Base-by-base conservation (phyloP, 2,888 invertebrate genomes). In the Meliscaeva auricollis region DNA sequence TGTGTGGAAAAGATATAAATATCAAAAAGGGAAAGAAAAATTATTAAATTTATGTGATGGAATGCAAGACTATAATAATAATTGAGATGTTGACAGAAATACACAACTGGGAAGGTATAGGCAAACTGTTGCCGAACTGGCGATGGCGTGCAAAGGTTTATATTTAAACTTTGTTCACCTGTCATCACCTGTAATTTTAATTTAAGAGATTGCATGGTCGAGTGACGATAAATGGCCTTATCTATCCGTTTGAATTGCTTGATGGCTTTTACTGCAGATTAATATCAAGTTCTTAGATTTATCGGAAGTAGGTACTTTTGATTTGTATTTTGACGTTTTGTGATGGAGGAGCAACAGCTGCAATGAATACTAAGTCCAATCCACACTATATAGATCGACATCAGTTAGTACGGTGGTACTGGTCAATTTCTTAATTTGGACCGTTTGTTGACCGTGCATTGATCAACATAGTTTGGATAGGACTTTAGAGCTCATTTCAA, bases 21-120 rank as follows among this genome's bases (percentile, higher is more conserved):
- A 3, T 26, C 4, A 26, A 26, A 26, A 3, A 6, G 9, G 0
- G 38, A 38, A 38, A 38, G 7, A 38, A 38, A 38, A 38, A 13
- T 38, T 38, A 11, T 38, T 13, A 38, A 11, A 38, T 22, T 48
- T n/a, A 7, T 9, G 9, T 22, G 8, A 66, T 64, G 66, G 66
- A 66, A 66, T 66, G 26, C 7, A 13, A 66, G 22, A 38, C 9
- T 35, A 35, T 35, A 35, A 22, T 22, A 66, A 48, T 64, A 32
- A 66, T 66, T 35, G 11, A 50, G 9, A 35, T 66, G 66, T 5
- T 66, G 66, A 66, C 50, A 66, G 66, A 50, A 35, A 50, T 66
- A 38, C 48, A 9, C 66, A 66, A 50, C 13, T 50, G 66, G 8
- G n/a, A n/a, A n/a, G n/a, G n/a, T n/a, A n/a, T n/a, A 15, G 22